These are phyloP conservation scores for Paraplagusia blochii DNA, from an alignment of 2,113 vertebrate genomes.

Conservation along the genomic window DNA sequence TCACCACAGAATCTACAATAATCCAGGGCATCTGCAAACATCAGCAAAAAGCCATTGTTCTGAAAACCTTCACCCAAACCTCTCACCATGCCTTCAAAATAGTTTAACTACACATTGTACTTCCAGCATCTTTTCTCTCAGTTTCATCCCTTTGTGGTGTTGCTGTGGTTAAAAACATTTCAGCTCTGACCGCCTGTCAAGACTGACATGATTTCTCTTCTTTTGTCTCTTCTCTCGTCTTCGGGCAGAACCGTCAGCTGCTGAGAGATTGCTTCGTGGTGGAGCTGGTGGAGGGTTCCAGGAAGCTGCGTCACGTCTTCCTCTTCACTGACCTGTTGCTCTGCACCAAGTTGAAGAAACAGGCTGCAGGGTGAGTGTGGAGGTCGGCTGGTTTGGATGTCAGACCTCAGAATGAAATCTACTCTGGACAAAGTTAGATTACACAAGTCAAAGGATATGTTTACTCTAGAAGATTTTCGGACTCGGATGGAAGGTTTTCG, in stretches of 20 bases:
- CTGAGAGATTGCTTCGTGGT: conserved; percentile 96
- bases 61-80: background rate
- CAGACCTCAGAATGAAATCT: background rate
- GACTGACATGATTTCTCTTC: background rate
- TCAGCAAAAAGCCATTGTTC: conserved; percentile 6
- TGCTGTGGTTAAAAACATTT: background rate
- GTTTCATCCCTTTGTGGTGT: background rate
- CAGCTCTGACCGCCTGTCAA: background rate
- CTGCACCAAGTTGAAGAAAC: conserved; percentile 95
- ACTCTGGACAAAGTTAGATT: conserved; percentile 7
- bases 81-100: background rate
- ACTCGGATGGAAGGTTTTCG: background rate
- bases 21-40: background rate
- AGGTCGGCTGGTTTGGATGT: background rate
- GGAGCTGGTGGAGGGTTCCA: conserved; percentile 90
- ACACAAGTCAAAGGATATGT: background rate
- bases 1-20: conserved; percentile 3
- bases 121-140: background rate
- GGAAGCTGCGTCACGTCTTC: conserved; percentile 93
- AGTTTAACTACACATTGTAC: background rate
- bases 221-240: conserved; percentile 3
- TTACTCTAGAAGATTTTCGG: background rate
- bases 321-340: conserved; percentile 94
- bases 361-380: conserved; percentile 85
- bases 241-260: conserved; percentile 86